A percentile compares a stretch with the other conserved stretches of the same genome.
These are phyloP conservation scores for Cryptophagus acutangulus DNA, from an alignment of 2,888 invertebrate species.

Conservation along the genomic window DNA sequence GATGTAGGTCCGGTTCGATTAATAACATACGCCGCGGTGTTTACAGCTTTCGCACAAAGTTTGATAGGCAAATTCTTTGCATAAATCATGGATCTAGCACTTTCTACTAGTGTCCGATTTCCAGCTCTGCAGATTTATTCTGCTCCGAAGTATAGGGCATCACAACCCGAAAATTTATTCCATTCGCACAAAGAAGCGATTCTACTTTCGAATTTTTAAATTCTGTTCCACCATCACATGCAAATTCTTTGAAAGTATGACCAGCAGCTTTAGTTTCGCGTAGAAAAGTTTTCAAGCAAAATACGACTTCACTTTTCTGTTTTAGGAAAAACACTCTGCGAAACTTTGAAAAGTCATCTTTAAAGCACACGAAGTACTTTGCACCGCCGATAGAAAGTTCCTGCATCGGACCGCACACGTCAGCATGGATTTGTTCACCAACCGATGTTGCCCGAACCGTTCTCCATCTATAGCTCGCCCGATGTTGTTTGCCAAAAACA, in stretches of 20 bases:
- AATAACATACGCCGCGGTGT: neutral
- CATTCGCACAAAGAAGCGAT: constrained; percentile 6
- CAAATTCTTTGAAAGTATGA: constrained; percentile 6
- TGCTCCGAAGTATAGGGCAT: constrained; percentile 13
- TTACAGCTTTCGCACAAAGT: neutral
- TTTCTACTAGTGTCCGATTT: constrained; percentile 15
- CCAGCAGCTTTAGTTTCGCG: constrained; percentile 13
- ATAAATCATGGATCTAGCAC: constrained; percentile 18
- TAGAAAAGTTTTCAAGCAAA: no score
- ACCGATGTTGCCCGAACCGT: no score
- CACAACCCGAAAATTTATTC: constrained; percentile 7
- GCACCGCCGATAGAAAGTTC: no score
- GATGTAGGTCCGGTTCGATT: neutral
- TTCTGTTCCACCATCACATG: constrained; percentile 14
- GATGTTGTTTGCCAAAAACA: no score
- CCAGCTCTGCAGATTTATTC: constrained; percentile 14
- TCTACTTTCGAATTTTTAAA: constrained; percentile 12
- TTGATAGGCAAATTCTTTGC: constrained; percentile 12
- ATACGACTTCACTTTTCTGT: no score
- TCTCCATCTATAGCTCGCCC: no score
- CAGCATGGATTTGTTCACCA: no score
- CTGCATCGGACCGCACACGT: no score
- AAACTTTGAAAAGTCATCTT: no score
- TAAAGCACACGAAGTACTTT: no score
- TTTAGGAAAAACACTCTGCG: no score